Evolutionary conservation across 2,113 vertebrate genomes (phyloP).

Genomic region (Diphyllodes magnificus): DNA sequence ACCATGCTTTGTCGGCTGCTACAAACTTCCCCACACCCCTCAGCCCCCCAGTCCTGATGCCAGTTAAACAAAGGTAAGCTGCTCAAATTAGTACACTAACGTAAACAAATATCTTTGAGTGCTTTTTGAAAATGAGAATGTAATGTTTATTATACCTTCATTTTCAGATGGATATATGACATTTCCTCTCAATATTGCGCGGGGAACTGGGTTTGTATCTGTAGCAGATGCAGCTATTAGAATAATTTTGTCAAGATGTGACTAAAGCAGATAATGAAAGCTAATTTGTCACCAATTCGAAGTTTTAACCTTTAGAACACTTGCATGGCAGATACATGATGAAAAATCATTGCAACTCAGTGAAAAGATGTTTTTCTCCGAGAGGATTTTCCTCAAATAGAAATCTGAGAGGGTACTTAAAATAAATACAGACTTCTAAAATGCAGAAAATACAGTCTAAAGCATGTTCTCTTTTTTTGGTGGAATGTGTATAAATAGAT

Average conservation of each 20-base stretch:
- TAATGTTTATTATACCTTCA: background rate
- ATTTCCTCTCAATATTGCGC: background rate
- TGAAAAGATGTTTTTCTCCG: background rate
- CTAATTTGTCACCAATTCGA: background rate
- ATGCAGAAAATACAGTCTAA: background rate
- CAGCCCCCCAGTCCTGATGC: slow-evolving; percentile 13
- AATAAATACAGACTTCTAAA: background rate
- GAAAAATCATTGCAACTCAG: background rate
- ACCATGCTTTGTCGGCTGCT: slow-evolving; percentile 83
- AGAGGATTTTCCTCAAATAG: background rate
- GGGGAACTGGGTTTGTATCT: background rate
- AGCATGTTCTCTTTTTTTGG: fast-evolving
- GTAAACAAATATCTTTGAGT: slow-evolving; percentile 56
- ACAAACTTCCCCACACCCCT: slow-evolving; percentile 59
- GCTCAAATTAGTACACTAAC: slow-evolving; percentile 37
- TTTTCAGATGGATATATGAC: background rate
- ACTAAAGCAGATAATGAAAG: slow-evolving; percentile 36
- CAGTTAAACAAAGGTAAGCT: slow-evolving; percentile 67
- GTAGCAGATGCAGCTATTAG: background rate
- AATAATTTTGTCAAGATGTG: slow-evolving; percentile 33
- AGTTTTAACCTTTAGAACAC: slow-evolving; percentile 3
- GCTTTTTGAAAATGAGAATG: background rate
- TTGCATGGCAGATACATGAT: background rate
- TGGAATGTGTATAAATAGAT: background rate
- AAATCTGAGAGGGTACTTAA: background rate